Evolutionary conservation across 37 sponge, comb jelly and placozoan genomes (phyloP), one percentile per base, ranked within the genome.

Genomic region (Spongilla lacustris): DNA sequence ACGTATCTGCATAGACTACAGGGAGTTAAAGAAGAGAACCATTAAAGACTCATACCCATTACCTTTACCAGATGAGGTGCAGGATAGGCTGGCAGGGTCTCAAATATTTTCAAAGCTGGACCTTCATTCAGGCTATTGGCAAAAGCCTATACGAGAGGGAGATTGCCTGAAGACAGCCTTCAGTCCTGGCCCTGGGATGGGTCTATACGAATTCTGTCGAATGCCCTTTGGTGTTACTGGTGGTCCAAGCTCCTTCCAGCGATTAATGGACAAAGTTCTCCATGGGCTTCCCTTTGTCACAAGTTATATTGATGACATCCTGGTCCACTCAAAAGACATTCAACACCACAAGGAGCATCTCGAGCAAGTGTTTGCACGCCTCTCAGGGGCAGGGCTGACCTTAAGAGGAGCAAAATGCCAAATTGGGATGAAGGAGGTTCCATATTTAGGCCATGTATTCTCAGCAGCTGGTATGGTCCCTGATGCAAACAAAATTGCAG

Each of bases 61-160:
- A 30, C 93, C 93, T 30, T 78, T 89, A 46, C 82, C 87, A 66
- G 89, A 93, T 82, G 88, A 90, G 36, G 81, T 94, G 1, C 87
- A 87, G 76, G 85, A 89, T 85, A 69, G 88, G 8, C 85, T 90
- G 23, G 30, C 83, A 19, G 86, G 88, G 6, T 71, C 85, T n/a
- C 80, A 80, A 2, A 49, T 90, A 26, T 90, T 94, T 68, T 79
- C 85, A 3, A 90, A 67, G 13, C 80, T 89, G 4, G 89, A 93
- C 71, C 37, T 91, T 23, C 82, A 90, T 31, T 84, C 84, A 80
- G 94, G 85, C 10, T 89, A 84, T 68, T 89, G 87, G 84, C 94
- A 90, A 66, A 9, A 89, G 24, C 90, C 87, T 27, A 68, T 93
- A 29, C 67, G 76, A 22, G 66, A 75, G 27, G 71, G 72, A 25